phyloP scores from a whole-genome alignment of 2,113 vertebrate genomes.

The Siniperca chuatsi region DNA sequence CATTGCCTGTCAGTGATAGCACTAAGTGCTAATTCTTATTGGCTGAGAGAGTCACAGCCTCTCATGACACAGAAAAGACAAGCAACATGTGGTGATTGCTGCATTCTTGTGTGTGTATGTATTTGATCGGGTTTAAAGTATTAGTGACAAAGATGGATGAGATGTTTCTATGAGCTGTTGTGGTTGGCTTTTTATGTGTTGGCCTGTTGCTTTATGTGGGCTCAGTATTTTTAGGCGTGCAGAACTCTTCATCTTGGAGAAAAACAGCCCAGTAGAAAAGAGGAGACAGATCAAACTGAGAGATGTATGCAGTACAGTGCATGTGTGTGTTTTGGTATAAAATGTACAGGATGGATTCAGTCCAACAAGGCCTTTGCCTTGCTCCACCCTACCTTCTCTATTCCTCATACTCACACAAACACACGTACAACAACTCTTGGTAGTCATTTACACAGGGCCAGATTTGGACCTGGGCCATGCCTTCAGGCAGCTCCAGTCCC shows the following conservation, averaged over 20 bases:
- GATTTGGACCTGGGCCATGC: conserved; percentile 81
- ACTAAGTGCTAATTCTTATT: conserved; percentile 59
- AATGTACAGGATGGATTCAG: conserved; percentile 13
- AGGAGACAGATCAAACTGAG: conserved; percentile 34
- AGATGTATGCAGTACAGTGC: neutral
- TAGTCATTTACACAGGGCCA: conserved; percentile 61
- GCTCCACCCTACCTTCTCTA: conserved; percentile 8
- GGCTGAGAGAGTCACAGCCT: conserved; percentile 53
- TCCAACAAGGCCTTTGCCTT: conserved; percentile 1
- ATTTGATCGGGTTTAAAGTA: conserved; percentile 70
- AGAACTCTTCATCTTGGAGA: conserved; percentile 46
- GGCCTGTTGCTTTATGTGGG: conserved; percentile 56
- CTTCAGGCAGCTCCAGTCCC: conserved; percentile 70
- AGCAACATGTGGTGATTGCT: conserved; percentile 48
- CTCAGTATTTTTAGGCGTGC: conserved; percentile 58
- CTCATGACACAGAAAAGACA: conserved; percentile 56
- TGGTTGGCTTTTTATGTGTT: conserved; percentile 75
- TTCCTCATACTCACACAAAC: conserved; percentile 30
- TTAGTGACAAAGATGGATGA: conserved; percentile 72
- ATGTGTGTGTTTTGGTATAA: conserved; percentile 6
- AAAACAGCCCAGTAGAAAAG: conserved; percentile 53
- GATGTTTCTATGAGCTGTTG: conserved; percentile 64
- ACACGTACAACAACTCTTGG: conserved; percentile 46
- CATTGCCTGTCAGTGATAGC: conserved; percentile 79
- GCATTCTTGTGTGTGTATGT: conserved; percentile 36